Conservation (phyloP, 2,113 vertebrate genomes). For the Mesocricetus auratus region DNA sequence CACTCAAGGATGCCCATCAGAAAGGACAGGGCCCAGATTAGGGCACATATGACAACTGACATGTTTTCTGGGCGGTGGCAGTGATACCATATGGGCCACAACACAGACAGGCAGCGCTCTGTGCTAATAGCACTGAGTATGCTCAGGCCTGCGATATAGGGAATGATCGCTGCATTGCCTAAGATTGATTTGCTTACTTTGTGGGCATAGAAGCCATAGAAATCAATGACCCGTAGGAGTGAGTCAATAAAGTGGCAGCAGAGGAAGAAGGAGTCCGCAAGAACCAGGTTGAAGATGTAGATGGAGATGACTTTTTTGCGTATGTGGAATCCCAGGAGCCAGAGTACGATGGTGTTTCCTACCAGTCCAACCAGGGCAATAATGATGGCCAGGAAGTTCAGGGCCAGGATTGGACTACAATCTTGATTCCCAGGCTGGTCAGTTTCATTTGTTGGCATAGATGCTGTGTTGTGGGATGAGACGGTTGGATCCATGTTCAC, state of each 20-base stretch:
- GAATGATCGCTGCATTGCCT: neutral
- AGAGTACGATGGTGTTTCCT: neutral
- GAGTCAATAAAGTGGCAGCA: neutral
- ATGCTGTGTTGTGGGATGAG: neutral
- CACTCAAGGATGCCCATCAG: neutral
- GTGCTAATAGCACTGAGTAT: slow-evolving; percentile 39
- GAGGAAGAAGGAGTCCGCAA: neutral
- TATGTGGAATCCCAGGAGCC: neutral
- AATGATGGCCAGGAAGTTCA: neutral
- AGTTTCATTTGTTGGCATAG: neutral
- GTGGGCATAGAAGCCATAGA: neutral
- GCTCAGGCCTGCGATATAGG: neutral
- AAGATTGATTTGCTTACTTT: neutral
- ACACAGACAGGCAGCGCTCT: neutral
- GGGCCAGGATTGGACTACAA: accelerated
- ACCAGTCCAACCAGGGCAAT: neutral
- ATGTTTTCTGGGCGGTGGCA: neutral
- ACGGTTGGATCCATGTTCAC: neutral
- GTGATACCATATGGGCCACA: slow-evolving; percentile 52
- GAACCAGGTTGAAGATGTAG: slow-evolving; percentile 29
- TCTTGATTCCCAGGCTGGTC: accelerated
- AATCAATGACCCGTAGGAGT: accelerated
- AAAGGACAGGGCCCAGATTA: slow-evolving; percentile 33
- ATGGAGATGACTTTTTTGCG: neutral
- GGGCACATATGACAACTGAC: neutral